Evolutionary conservation across 2,797 vertebrate genomes (phyloP).

Genomic region (Aulostomus chinensis): DNA sequence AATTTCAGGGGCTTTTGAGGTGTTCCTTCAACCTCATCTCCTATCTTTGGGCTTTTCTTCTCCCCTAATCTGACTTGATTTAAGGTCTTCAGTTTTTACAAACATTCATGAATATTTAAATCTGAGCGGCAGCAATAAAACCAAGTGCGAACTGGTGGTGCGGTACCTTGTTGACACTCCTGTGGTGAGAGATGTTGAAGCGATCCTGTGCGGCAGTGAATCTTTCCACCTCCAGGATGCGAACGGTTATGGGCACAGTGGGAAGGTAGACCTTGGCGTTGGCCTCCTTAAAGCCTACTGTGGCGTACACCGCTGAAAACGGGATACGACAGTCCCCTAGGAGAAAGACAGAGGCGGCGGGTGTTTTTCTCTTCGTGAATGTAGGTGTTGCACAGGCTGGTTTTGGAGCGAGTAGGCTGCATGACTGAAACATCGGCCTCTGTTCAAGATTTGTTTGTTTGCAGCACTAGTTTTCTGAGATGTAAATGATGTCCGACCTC

Average conservation of each 20-base stretch:
- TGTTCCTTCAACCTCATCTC: too few species aligned
- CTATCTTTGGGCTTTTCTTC: too few species aligned
- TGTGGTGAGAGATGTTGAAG: conserved; percentile 69
- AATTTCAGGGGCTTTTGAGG: too few species aligned
- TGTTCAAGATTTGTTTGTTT: conserved; percentile 15
- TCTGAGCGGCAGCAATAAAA: too few species aligned
- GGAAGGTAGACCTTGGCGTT: conserved; percentile 80
- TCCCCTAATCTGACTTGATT: too few species aligned
- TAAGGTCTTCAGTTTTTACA: too few species aligned
- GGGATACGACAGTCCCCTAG: conserved; percentile 79
- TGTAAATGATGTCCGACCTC: conserved; percentile 13
- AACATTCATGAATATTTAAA: too few species aligned
- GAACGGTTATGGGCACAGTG: conserved; percentile 83
- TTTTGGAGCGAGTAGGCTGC: conserved; percentile 37
- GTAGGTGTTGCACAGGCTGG: conserved; percentile 49
- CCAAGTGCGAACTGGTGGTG: too few species aligned
- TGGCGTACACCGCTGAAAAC: conserved; percentile 90
- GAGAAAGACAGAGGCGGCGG: neutral
- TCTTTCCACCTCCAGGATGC: conserved; percentile 88
- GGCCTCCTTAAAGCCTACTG: conserved; percentile 89
- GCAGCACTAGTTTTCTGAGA: conserved; percentile 15
- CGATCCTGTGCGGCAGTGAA: conserved; percentile 83
- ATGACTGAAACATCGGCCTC: conserved; percentile 18
- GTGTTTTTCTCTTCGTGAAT: neutral
- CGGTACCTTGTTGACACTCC: conserved; percentile 75